Evolutionary conservation across 1,140 invertebrate species (phyloP), one percentile per base, ranked within the genome.

Genomic region (Eupristina koningsbergeri): DNA sequence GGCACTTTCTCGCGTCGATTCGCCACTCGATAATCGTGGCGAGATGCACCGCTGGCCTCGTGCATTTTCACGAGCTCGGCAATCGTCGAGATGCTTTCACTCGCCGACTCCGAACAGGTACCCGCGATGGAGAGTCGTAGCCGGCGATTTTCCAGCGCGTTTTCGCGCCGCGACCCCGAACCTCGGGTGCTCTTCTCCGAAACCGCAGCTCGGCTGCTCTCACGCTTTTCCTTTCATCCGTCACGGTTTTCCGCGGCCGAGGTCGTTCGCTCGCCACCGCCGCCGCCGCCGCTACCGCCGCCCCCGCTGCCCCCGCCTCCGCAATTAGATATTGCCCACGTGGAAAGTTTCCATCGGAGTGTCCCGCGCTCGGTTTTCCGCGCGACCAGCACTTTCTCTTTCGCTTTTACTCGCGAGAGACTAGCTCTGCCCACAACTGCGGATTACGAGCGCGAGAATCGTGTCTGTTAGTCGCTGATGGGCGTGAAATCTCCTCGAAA

Each of bases 211-310:
- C 81, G 63, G 26, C 83, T 75, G 64, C 22, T 58, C 85, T 80
- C 81, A 87, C 58, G 80, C 71, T 78, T 84, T 74, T 84, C 41
- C 78, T 83, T 77, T 81, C 50, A 74, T 63, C 53, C 80, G 53
- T 74, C 69, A 61, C 45, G 80, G 80, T 81, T 80, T 78, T 69
- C 80, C 79, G 36, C 26, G 19, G 53, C n/a, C 69, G 58, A 58
- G 76, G 75, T 82, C 84, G 80, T 73, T 67, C 15, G 22, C 29
- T 41, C 71, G 29, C 15, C n/a, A 19, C n/a, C 39, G 47, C 31
- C 34, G 34, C 64, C 61, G 64, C 63, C 61, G 69, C 67, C 19
- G n/a, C 78, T 19, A 45, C 36, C n/a, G 34, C 1, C 39, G 47
- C 31, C 36, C 69, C 67, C 61, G 64, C 69, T 6, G n/a, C 78